phyloP scores from a whole-genome alignment of 2,797 vertebrate species.

The Lepus oiostolus region DNA sequence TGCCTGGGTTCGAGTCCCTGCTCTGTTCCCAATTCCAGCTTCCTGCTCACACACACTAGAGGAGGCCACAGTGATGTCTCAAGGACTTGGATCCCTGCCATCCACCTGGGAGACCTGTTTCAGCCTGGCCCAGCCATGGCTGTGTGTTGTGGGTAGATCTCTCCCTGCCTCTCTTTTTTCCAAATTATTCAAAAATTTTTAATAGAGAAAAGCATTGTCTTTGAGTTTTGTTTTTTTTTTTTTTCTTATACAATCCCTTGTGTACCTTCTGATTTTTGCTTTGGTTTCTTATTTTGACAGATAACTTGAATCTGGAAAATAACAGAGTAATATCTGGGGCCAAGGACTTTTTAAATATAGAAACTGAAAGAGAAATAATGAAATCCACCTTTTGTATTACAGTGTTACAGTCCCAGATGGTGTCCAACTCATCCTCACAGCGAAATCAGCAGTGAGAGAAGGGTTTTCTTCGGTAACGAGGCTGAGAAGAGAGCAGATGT shows the following conservation, averaged over 20 bases:
- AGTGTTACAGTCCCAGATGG: neutral
- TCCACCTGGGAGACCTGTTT: too few species aligned
- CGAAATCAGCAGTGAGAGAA: too few species aligned
- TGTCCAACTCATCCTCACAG: too few species aligned
- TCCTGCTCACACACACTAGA: too few species aligned
- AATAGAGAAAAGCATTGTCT: neutral
- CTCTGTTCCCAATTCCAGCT: too few species aligned
- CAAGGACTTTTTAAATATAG: neutral
- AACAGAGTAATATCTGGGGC: neutral
- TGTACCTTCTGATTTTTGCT: neutral
- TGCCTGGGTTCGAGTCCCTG: too few species aligned
- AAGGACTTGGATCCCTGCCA: too few species aligned
- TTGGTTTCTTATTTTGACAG: constrained; percentile 42
- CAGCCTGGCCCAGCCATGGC: too few species aligned
- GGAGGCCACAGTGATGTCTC: too few species aligned
- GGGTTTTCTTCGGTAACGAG: neutral
- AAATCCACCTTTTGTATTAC: neutral
- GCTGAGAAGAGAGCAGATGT: neutral
- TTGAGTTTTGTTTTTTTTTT: neutral
- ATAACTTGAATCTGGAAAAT: neutral
- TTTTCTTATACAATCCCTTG: neutral
- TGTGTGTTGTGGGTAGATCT: too few species aligned
- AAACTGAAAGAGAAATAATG: neutral
- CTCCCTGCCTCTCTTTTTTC: too few species aligned
- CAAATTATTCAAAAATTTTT: too few species aligned